A percentile compares a stretch with the other conserved stretches of the same genome.
Evolutionary conservation across 2,888 invertebrate genomes (phyloP).

Genomic region (Pristionchus fissidentatus): DNA sequence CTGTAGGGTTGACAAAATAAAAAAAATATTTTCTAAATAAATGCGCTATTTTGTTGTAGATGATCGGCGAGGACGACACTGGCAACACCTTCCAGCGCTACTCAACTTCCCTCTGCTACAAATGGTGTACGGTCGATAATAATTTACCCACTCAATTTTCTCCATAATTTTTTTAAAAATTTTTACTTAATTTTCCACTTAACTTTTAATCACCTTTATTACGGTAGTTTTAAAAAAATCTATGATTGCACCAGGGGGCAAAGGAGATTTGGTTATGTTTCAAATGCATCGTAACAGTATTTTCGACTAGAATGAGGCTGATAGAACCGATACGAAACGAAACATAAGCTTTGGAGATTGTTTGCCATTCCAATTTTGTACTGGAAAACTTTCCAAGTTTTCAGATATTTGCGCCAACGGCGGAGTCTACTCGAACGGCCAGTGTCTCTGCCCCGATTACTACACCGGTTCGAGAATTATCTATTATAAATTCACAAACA

Average conservation of each 20-base stretch:
- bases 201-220: too few species aligned
- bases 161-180: not conserved
- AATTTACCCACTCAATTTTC: not conserved
- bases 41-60: not conserved
- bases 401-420: constrained; percentile 55
- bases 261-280: too few species aligned
- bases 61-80: constrained; percentile 38
- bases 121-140: constrained; percentile 22
- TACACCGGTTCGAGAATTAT: constrained; percentile 55
- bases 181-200: not conserved
- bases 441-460: constrained; percentile 66
- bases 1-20: not conserved
- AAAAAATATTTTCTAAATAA: not conserved
- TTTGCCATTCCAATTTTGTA: too few species aligned
- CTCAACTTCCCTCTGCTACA: constrained; percentile 39
- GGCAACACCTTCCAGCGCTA: constrained; percentile 48
- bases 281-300: too few species aligned
- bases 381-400: not conserved
- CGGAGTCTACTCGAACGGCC: constrained; percentile 64
- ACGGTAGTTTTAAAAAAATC: too few species aligned
- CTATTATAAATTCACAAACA: too few species aligned
- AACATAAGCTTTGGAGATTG: too few species aligned
- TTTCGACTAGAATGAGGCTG: too few species aligned
- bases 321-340: too few species aligned
- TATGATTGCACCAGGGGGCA: too few species aligned